Conservation (phyloP, 2,888 invertebrate species). For the Therioaphis trifolii region DNA sequence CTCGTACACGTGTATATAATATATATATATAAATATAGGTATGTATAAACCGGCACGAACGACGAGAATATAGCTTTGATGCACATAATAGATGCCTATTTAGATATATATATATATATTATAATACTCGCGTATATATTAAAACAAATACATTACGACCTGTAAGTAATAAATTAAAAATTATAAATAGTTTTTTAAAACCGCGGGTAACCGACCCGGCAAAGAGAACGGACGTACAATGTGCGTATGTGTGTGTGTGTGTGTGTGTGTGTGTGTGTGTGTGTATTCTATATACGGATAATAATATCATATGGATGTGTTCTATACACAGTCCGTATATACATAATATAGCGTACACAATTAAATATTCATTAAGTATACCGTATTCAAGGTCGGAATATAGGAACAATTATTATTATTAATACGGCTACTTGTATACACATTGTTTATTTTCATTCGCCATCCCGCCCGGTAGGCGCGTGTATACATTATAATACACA, state of each 20-base stretch:
- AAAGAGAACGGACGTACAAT: background rate
- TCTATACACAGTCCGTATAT: too few relatives aligned
- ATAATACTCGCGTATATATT: background rate
- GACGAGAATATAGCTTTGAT: background rate
- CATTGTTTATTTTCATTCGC: too few relatives aligned
- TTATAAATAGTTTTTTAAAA: background rate
- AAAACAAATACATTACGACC: background rate
- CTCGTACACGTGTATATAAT: background rate
- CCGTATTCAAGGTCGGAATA: conserved; percentile 5
- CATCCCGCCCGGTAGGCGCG: too few relatives aligned
- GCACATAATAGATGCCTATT: background rate
- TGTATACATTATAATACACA: too few relatives aligned
- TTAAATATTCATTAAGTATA: conserved; percentile 39
- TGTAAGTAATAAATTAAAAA: conserved; percentile 29
- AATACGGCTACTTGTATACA: background rate
- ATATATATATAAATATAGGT: too few relatives aligned
- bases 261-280: too few relatives aligned
- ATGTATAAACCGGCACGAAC: too few relatives aligned
- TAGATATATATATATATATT: background rate
- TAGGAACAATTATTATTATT: background rate
- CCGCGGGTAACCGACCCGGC: background rate
- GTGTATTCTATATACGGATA: too few relatives aligned
- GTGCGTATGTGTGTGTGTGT: too few relatives aligned
- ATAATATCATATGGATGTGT: too few relatives aligned
- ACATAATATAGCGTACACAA: background rate